These are phyloP conservation scores for Bombylius major DNA, from an alignment of 2,888 invertebrate species.

Conservation along the genomic window DNA sequence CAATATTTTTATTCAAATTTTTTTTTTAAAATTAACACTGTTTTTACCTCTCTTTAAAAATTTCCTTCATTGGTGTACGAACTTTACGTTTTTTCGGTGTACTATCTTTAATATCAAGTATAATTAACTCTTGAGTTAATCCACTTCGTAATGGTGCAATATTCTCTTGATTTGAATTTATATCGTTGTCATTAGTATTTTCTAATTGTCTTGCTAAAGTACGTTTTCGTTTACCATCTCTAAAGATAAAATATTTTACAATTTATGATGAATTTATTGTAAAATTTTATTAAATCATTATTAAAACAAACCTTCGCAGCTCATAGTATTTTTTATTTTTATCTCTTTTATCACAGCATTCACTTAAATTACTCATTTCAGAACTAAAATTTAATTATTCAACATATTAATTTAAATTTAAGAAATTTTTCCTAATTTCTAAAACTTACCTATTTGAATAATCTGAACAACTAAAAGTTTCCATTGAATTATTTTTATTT, in stretches of 20 bases:
- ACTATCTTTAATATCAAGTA: slow-evolving; percentile 51
- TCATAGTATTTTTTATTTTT: no score
- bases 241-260: slow-evolving; percentile 21
- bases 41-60: slow-evolving; percentile 45
- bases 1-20: background rate
- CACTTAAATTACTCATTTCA: no score
- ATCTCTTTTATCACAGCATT: no score
- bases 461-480: no score
- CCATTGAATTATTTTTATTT: no score
- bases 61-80: slow-evolving; percentile 42
- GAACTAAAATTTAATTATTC: no score
- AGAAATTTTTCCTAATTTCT: no score
- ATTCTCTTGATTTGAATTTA: slow-evolving; percentile 33
- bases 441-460: no score
- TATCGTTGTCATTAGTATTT: slow-evolving; percentile 10
- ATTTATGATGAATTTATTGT: background rate
- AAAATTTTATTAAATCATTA: no score
- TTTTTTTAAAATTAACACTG: background rate
- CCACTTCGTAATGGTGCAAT: slow-evolving; percentile 44
- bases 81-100: slow-evolving; percentile 54
- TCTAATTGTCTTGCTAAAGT: slow-evolving; percentile 37
- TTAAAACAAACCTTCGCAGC: no score
- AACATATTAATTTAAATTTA: no score
- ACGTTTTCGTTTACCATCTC: slow-evolving; percentile 48
- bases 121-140: slow-evolving; percentile 56